phyloP scores from a whole-genome alignment of 2,888 invertebrate genomes.

The Leptinotarsa tumamoca region DNA sequence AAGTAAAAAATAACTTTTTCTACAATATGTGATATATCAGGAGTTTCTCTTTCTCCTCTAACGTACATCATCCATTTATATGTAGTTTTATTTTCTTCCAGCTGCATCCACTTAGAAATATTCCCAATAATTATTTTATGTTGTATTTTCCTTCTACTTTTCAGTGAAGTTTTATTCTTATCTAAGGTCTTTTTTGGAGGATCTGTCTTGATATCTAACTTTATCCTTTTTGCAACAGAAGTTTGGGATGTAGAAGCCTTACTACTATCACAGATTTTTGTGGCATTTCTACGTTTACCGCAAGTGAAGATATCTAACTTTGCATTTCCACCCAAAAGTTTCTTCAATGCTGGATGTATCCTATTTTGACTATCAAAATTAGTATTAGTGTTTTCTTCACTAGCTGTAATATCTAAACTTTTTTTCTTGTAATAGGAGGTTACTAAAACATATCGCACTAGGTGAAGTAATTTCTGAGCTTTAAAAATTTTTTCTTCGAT shows the following conservation, averaged over 20 bases:
- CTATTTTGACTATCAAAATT: slow-evolving; percentile 63
- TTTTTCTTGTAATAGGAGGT: slow-evolving; percentile 73
- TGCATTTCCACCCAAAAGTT: slow-evolving; percentile 74
- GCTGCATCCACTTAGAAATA: slow-evolving; percentile 84
- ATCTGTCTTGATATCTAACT: slow-evolving; percentile 39
- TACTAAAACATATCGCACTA: slow-evolving; percentile 72
- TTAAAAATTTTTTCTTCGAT: slow-evolving; percentile 76
- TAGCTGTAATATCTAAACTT: slow-evolving; percentile 66
- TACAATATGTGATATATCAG: slow-evolving; percentile 74
- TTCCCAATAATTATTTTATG: slow-evolving; percentile 73
- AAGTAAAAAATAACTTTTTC: slow-evolving; percentile 82
- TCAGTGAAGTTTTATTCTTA: slow-evolving; percentile 32
- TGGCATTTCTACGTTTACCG: slow-evolving; percentile 42
- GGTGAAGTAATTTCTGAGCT: slow-evolving; percentile 71
- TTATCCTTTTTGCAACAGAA: slow-evolving; percentile 43
- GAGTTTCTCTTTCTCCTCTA: slow-evolving; percentile 74
- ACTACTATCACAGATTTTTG: slow-evolving; percentile 35
- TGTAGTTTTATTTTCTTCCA: slow-evolving; percentile 77
- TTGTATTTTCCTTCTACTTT: slow-evolving; percentile 59
- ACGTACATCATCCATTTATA: slow-evolving; percentile 95
- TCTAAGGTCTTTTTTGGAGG: slow-evolving; percentile 26
- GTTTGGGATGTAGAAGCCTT: slow-evolving; percentile 35
- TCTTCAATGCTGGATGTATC: slow-evolving; percentile 83
- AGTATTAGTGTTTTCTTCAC: slow-evolving; percentile 56
- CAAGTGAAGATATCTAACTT: slow-evolving; percentile 36